Percentiles rank a stretch among this genome's conserved stretches.
Conservation (phyloP, 92 coral and sea anemone species). For the Phenganax subtilis region DNA sequence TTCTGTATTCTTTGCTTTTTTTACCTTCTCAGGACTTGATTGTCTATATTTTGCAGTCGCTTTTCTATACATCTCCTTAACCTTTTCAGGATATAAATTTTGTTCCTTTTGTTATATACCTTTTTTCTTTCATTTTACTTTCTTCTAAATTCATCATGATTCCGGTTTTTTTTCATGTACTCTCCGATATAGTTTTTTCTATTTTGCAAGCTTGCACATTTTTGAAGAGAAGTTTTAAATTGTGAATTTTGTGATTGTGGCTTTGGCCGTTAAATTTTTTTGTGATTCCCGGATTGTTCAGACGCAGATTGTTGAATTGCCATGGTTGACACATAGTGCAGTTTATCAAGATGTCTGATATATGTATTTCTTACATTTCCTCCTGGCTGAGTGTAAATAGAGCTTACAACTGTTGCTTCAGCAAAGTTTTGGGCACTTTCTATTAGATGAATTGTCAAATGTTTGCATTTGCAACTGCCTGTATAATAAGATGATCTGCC, state of each 20-base stretch:
- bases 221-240: slow-evolving; percentile 26
- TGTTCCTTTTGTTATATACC: background rate
- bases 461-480: too few relatives aligned
- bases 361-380: too few relatives aligned
- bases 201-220: slow-evolving; percentile 17
- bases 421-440: too few relatives aligned
- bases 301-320: background rate
- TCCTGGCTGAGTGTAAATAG: too few relatives aligned
- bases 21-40: slow-evolving; percentile 20
- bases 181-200: slow-evolving; percentile 33
- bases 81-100: slow-evolving; percentile 18
- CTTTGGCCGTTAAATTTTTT: slow-evolving; percentile 22
- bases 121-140: too few relatives aligned
- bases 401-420: too few relatives aligned
- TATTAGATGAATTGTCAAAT: too few relatives aligned
- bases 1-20: slow-evolving; percentile 32
- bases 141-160: background rate
- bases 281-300: slow-evolving; percentile 27
- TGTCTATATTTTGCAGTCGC: slow-evolving; percentile 19
- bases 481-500: too few relatives aligned
- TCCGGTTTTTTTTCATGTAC: slow-evolving; percentile 22
- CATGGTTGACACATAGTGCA: too few relatives aligned
- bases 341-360: too few relatives aligned
- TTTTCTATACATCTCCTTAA: background rate
- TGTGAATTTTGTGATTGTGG: slow-evolving; percentile 29